Conservation (phyloP, 2,113 vertebrate genomes). For the Condylura cristata region DNA sequence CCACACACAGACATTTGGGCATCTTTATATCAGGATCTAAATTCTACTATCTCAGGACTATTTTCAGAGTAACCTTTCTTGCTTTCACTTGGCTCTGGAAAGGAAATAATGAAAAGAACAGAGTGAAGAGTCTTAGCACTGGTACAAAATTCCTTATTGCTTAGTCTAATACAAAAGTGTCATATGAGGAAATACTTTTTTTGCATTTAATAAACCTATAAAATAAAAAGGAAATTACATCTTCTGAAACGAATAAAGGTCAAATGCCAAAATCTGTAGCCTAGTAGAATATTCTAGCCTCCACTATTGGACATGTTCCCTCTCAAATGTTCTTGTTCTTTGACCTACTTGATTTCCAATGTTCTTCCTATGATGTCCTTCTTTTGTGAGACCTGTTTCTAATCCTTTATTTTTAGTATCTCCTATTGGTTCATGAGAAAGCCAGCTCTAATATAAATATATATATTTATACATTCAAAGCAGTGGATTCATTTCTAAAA, state of each 20-base stretch:
- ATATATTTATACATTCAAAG: not conserved
- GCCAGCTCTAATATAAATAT: not conserved
- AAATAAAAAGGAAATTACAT: not conserved
- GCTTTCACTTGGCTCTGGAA: not conserved
- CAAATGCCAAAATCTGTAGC: not conserved
- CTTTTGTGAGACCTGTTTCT: not conserved
- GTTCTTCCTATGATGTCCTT: not conserved
- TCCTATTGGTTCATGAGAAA: not conserved
- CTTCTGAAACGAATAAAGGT: not conserved
- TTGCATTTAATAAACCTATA: not conserved
- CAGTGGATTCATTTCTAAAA: not conserved
- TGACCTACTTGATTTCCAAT: not conserved
- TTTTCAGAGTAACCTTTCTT: not conserved
- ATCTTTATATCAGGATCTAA: not conserved
- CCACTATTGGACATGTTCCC: fast-evolving
- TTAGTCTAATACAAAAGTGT: not conserved
- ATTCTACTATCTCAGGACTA: not conserved
- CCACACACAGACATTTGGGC: not conserved
- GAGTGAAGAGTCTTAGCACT: not conserved
- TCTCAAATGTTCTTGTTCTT: not conserved
- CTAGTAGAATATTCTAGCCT: not conserved
- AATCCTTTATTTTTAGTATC: not conserved
- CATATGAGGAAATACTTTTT: not conserved
- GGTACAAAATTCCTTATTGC: not conserved
- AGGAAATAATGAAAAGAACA: not conserved